Evolutionary conservation across 2,888 invertebrate species (phyloP).

Genomic region (Yponomeuta cagnagella): DNA sequence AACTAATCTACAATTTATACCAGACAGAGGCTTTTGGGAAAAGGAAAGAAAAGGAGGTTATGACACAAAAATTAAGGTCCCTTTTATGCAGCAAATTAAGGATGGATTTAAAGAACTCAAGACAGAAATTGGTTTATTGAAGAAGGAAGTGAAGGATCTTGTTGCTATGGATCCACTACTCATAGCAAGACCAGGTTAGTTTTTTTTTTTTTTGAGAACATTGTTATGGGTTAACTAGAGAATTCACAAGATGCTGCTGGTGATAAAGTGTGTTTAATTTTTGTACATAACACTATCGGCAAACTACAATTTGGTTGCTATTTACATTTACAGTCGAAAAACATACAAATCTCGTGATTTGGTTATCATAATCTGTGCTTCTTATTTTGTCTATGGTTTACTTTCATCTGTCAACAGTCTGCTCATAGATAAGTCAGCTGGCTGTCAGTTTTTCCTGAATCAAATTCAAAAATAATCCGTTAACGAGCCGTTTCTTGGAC

Average conservation of each 20-base stretch:
- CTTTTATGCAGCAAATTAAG: slow-evolving; percentile 73
- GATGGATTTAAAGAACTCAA: slow-evolving; percentile 81
- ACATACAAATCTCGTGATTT: too few species aligned
- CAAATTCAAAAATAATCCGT: slow-evolving; percentile 14
- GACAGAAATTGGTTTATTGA: slow-evolving; percentile 79
- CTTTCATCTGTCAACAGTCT: not conserved
- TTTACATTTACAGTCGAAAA: too few species aligned
- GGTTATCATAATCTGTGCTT: not conserved
- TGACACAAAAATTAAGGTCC: slow-evolving; percentile 49
- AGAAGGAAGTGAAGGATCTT: slow-evolving; percentile 80
- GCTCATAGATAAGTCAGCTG: not conserved
- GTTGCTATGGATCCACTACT: slow-evolving; percentile 78
- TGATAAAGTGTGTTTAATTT: too few species aligned
- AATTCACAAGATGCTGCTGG: too few species aligned
- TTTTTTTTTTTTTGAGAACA: not conserved
- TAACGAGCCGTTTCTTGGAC: not conserved
- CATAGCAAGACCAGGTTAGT: slow-evolving; percentile 68
- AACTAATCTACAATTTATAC: slow-evolving; percentile 15
- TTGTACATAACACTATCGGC: too few species aligned
- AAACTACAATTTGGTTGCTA: too few species aligned
- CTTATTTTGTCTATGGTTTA: not conserved
- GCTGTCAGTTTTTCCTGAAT: not conserved
- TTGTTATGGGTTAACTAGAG: too few species aligned
- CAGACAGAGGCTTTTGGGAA: slow-evolving; percentile 72
- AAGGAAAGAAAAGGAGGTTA: slow-evolving; percentile 78